Evolutionary conservation across 2,888 invertebrate species (phyloP).

Genomic region (Dryobotodes eremita): DNA sequence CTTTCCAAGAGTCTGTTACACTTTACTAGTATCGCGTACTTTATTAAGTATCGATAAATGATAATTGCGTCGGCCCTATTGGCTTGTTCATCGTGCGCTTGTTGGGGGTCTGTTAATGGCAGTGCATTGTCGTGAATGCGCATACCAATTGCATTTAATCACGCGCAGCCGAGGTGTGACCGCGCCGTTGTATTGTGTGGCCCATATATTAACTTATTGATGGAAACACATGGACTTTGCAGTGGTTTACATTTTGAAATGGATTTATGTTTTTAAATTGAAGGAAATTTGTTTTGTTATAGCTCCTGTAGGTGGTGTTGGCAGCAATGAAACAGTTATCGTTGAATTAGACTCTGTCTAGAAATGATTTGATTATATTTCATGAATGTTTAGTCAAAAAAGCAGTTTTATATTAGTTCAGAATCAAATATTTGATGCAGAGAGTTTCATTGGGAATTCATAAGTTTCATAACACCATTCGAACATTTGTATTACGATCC

Average conservation of each 20-base stretch:
- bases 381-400: background rate
- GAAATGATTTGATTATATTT: background rate
- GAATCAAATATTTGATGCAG: background rate
- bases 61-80: constrained; percentile 31
- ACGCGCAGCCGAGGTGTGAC: constrained; percentile 57
- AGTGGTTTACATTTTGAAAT: background rate
- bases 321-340: background rate
- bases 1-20: background rate
- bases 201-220: constrained; percentile 38
- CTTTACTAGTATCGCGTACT: background rate
- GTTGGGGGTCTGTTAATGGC: constrained; percentile 60
- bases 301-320: background rate
- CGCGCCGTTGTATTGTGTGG: constrained; percentile 45
- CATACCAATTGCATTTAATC: constrained; percentile 66
- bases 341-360: background rate
- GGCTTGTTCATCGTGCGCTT: constrained; percentile 47
- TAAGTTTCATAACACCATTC: background rate
- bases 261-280: background rate
- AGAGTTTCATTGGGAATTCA: background rate
- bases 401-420: background rate
- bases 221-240: constrained; percentile 2
- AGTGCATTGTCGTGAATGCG: constrained; percentile 62
- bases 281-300: background rate
- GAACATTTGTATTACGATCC: background rate
- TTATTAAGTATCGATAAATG: constrained; percentile 10